A percentile compares a stretch with the other conserved stretches of the same genome.
phyloP scores from a whole-genome alignment of 2,888 invertebrate genomes.

The Nomada ruficornis region DNA sequence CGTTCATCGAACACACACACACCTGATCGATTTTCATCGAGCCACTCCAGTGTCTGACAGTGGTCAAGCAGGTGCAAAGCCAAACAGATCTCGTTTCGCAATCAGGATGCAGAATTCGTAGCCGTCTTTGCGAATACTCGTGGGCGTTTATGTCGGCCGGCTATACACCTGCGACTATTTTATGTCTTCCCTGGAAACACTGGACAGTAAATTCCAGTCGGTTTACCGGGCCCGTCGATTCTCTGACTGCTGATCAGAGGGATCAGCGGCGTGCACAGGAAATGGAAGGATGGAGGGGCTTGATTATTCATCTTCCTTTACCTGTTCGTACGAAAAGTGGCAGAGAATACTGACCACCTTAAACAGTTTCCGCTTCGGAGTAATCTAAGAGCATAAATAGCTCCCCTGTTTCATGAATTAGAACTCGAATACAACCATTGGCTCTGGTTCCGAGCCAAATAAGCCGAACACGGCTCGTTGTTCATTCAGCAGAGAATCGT shows the following conservation, averaged over 20 bases:
- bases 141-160: constrained; percentile 75
- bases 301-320: background rate
- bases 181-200: constrained; percentile 75
- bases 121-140: constrained; percentile 57
- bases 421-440: constrained; percentile 1
- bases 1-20: constrained; percentile 21
- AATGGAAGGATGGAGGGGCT: background rate
- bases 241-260: constrained; percentile 68
- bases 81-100: constrained; percentile 59
- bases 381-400: background rate
- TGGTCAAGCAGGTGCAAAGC: constrained; percentile 55
- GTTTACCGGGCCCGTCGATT: constrained; percentile 50
- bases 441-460: background rate
- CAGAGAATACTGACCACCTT: background rate
- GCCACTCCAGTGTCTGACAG: constrained; percentile 10
- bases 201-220: constrained; percentile 71
- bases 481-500: constrained; percentile 1
- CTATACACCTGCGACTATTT: constrained; percentile 75
- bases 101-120: constrained; percentile 76
- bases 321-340: background rate
- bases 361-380: background rate
- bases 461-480: background rate
- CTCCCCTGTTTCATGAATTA: background rate
- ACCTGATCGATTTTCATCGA: constrained; percentile 24
- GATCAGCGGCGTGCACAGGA: constrained; percentile 53